Evolutionary conservation across 2,113 vertebrate genomes (phyloP).

Genomic region (Ia io): DNA sequence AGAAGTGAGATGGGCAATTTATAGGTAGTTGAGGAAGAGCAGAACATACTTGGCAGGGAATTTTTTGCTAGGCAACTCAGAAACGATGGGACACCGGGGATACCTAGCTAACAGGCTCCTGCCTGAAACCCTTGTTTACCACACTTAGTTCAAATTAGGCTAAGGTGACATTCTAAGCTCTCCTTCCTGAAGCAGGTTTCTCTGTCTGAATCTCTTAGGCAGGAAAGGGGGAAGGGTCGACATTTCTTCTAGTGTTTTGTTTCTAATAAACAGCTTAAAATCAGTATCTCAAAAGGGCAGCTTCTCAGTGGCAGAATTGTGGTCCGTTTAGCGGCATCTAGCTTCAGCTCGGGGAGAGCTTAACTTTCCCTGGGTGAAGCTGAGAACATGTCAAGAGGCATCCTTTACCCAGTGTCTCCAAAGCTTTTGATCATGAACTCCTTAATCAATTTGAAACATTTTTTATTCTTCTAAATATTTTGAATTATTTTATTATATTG

Average conservation of each 20-base stretch:
- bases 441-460: neutral
- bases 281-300: neutral
- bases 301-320: neutral
- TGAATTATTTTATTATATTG: neutral
- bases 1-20: neutral
- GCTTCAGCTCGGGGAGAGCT: neutral
- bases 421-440: neutral
- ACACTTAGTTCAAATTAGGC: neutral
- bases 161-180: neutral
- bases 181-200: neutral
- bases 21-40: neutral
- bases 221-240: neutral
- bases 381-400: neutral
- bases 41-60: neutral
- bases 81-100: neutral
- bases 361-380: neutral
- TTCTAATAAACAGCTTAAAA: neutral
- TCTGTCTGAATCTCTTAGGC: neutral
- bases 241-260: neutral
- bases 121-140: neutral
- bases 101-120: neutral
- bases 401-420: neutral
- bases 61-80: neutral
- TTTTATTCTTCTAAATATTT: neutral
- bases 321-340: neutral